These are phyloP conservation scores for Drosophila neoperkinsi DNA, from an alignment of 2,888 invertebrate genomes.

Conservation along the genomic window DNA sequence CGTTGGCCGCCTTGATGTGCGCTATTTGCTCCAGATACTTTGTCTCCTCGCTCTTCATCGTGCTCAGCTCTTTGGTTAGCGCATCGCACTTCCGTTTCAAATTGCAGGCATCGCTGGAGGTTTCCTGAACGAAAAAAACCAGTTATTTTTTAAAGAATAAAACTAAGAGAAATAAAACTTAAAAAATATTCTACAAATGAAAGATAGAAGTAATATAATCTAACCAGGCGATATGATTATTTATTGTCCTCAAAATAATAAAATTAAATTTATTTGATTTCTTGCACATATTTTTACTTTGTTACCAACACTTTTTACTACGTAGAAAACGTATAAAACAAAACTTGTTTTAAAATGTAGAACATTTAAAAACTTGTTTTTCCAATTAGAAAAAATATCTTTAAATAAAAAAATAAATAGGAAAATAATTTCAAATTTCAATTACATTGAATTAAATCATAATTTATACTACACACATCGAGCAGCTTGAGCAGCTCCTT, in stretches of 20 bases:
- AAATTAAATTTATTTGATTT: not conserved
- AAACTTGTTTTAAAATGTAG: not conserved
- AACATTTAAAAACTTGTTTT: not conserved
- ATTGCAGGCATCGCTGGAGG: constrained; percentile 83
- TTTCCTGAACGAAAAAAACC: constrained; percentile 71
- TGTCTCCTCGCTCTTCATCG: constrained; percentile 77
- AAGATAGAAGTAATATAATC: not conserved
- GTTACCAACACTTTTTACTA: too few species aligned
- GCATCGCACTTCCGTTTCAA: constrained; percentile 82
- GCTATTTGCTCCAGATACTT: constrained; percentile 79
- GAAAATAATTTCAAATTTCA: not conserved
- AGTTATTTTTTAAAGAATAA: not conserved
- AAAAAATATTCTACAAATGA: not conserved
- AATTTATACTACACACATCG: constrained; percentile 75
- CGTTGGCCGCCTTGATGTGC: constrained; percentile 72
- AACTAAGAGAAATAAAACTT: too few species aligned
- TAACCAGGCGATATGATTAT: not conserved
- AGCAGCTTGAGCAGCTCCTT: constrained; percentile 83
- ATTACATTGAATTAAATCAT: not conserved
- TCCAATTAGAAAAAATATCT: not conserved
- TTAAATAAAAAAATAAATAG: not conserved
- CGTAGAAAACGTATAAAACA: not conserved
- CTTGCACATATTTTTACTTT: not conserved
- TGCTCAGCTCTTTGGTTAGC: constrained; percentile 75
- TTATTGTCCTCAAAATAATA: not conserved